These are phyloP conservation scores for Ecliptopera silaceata DNA, from an alignment of 2,888 invertebrate genomes.

Conservation along the genomic window DNA sequence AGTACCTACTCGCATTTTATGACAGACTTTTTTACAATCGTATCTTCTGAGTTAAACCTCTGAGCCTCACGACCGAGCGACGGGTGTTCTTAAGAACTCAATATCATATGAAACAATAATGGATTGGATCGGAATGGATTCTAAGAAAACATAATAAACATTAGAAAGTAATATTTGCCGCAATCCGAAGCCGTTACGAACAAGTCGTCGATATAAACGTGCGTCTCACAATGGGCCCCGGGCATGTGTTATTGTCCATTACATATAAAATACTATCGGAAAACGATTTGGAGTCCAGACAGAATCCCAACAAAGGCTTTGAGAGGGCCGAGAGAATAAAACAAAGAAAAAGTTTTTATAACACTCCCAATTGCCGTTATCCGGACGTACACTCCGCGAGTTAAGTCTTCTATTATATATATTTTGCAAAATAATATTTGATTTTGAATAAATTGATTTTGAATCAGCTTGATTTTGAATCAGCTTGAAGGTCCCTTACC, in stretches of 20 bases:
- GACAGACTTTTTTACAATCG: no score
- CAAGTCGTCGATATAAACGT: slow-evolving; percentile 43
- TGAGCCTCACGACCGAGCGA: no score
- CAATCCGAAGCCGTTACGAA: slow-evolving; percentile 40
- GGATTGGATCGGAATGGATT: no score
- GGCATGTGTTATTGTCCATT: slow-evolving; percentile 72
- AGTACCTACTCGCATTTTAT: no score
- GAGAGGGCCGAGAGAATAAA: slow-evolving; percentile 53
- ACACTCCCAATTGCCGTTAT: slow-evolving; percentile 57
- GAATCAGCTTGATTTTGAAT: no score
- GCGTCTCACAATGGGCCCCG: slow-evolving; percentile 50
- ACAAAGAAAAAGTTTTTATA: slow-evolving; percentile 75
- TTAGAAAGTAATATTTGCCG: slow-evolving; percentile 13
- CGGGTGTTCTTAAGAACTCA: no score
- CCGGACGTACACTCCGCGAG: slow-evolving; percentile 43
- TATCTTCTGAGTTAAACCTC: no score
- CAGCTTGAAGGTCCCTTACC: no score
- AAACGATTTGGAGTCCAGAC: slow-evolving; percentile 73
- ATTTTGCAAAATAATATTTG: slow-evolving; percentile 35
- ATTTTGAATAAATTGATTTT: no score
- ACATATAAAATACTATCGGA: slow-evolving; percentile 74
- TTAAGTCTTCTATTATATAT: slow-evolving; percentile 37
- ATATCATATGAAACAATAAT: no score
- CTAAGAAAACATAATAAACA: no score
- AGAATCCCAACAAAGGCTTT: slow-evolving; percentile 45